phyloP scores from a whole-genome alignment of 1,140 invertebrate genomes.

The Drosophila navojoa region DNA sequence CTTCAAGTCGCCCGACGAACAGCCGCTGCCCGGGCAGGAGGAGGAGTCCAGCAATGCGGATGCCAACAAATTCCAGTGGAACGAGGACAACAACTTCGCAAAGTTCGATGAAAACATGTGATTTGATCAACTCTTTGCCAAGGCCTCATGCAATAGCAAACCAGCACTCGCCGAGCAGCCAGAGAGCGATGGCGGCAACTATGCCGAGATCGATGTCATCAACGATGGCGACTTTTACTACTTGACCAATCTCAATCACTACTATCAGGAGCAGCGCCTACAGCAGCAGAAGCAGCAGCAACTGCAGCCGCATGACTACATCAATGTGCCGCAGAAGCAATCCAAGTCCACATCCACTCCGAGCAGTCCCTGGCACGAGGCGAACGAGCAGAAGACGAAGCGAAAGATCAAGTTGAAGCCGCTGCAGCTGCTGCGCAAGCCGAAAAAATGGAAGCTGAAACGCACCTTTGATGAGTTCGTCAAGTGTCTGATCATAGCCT shows the following conservation, averaged over 20 bases:
- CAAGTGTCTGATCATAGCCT: conserved; percentile 71
- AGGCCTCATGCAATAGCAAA: conserved; percentile 42
- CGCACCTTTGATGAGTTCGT: conserved; percentile 64
- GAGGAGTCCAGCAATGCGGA: conserved; percentile 10
- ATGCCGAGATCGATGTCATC: conserved; percentile 81
- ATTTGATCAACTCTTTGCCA: conserved; percentile 81
- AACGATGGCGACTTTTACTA: conserved; percentile 72
- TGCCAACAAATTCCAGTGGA: conserved; percentile 73
- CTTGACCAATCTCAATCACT: conserved; percentile 77
- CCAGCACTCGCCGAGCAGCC: conserved; percentile 14
- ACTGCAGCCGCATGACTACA: conserved; percentile 40
- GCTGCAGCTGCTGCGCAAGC: conserved; percentile 52
- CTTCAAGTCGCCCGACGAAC: conserved; percentile 85
- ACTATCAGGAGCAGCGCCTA: conserved; percentile 70
- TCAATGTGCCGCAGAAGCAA: conserved; percentile 44
- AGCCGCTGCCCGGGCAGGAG: conserved; percentile 26
- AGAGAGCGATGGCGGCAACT: conserved; percentile 56
- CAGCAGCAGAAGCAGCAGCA: conserved; percentile 44
- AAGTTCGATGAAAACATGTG: conserved; percentile 84
- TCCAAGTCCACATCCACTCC: conserved; percentile 57
- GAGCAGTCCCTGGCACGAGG: conserved; percentile 63
- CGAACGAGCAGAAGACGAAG: conserved; percentile 28
- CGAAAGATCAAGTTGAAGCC: conserved; percentile 30
- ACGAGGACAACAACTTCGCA: conserved; percentile 81
- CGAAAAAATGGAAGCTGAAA: conserved; percentile 63